phyloP scores from a whole-genome alignment of 1,140 invertebrate genomes.

The Heliconius melpomene region DNA sequence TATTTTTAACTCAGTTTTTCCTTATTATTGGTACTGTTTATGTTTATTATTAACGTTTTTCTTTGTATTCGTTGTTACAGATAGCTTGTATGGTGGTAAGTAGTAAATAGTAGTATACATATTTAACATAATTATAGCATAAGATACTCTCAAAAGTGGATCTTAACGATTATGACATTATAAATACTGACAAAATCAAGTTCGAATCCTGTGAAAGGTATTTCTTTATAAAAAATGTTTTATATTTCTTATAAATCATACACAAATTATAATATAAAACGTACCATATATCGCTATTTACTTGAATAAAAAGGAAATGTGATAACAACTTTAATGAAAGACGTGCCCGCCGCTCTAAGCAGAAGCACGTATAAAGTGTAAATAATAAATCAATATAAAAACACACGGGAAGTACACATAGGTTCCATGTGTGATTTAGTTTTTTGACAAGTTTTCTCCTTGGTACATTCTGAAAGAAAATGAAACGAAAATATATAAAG shows the following conservation, averaged over 20 bases:
- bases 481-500: neutral
- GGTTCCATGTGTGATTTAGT: neutral
- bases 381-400: neutral
- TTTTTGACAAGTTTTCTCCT: neutral
- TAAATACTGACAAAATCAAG: too few species aligned
- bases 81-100: neutral
- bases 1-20: too few species aligned
- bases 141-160: neutral
- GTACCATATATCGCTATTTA: too few species aligned
- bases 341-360: neutral
- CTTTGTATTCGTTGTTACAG: neutral
- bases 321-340: conserved; percentile 1
- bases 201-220: too few species aligned
- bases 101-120: neutral
- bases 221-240: too few species aligned
- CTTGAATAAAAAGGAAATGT: neutral
- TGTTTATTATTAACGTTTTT: neutral
- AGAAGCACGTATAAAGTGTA: neutral
- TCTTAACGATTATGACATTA: too few species aligned
- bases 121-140: neutral
- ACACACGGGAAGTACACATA: neutral
- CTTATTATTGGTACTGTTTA: neutral
- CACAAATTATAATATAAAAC: too few species aligned
- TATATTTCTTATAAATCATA: too few species aligned
- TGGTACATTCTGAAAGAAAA: neutral